Conservation (phyloP, 2,113 vertebrate genomes). For the Eupsittula cactorum region DNA sequence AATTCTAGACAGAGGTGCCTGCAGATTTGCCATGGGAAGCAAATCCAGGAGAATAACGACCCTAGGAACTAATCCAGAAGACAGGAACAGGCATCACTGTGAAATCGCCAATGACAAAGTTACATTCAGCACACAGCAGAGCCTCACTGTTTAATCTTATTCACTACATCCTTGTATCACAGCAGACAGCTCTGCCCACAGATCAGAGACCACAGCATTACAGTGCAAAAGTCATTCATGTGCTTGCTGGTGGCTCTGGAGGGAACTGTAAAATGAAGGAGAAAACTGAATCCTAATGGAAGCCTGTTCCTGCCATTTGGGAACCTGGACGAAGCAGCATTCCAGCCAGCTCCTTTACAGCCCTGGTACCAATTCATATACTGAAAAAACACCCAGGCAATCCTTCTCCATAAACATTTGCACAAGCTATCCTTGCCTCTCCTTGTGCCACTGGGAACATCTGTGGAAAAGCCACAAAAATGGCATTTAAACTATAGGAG, state of each 20-base stretch:
- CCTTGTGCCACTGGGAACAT: background rate
- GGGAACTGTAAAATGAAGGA: background rate
- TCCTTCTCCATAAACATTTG: fast-evolving
- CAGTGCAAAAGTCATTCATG: slow-evolving; percentile 2
- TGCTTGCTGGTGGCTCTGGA: background rate
- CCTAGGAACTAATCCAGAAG: background rate
- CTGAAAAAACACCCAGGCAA: background rate
- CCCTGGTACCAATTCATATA: background rate
- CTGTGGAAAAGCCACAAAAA: background rate
- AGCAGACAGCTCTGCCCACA: slow-evolving; percentile 8
- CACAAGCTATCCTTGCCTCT: background rate
- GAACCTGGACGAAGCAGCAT: background rate
- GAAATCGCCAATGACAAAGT: background rate
- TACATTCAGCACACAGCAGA: background rate
- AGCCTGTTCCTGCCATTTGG: background rate
- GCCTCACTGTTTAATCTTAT: background rate
- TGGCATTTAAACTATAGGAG: background rate
- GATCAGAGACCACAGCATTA: slow-evolving; percentile 23
- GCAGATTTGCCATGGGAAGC: background rate
- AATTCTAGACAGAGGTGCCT: background rate
- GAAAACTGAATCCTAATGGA: background rate
- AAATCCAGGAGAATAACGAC: background rate
- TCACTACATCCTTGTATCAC: background rate
- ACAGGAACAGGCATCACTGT: background rate
- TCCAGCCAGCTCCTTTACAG: background rate